Evolutionary conservation across 2,113 vertebrate species (phyloP).

Genomic region (Neolamprologus toae): DNA sequence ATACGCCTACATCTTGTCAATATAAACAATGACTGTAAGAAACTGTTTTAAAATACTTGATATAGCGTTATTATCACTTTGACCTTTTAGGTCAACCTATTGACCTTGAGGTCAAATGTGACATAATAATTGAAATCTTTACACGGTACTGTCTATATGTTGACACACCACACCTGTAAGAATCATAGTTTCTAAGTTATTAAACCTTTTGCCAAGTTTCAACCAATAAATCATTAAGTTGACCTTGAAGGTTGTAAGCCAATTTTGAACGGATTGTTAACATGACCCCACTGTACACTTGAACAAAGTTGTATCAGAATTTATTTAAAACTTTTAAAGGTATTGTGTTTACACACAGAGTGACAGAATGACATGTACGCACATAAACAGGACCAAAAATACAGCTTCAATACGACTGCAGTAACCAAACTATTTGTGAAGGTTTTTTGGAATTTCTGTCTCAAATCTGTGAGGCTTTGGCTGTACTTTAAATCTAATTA

Average conservation of each 20-base stretch:
- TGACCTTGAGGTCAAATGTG: background rate
- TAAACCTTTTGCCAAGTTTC: background rate
- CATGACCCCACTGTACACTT: background rate
- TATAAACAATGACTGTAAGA: background rate
- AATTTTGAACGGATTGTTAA: background rate
- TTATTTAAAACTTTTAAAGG: background rate
- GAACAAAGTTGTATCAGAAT: background rate
- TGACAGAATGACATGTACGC: background rate
- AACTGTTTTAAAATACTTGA: background rate
- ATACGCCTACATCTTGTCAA: background rate
- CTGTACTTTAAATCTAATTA: background rate
- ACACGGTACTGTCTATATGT: background rate
- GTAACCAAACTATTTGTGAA: background rate
- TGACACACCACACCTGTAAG: background rate
- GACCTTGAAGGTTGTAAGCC: background rate
- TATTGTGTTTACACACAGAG: background rate
- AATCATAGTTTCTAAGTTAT: background rate
- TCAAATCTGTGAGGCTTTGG: background rate
- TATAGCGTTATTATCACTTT: background rate
- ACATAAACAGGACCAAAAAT: background rate
- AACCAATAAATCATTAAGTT: background rate
- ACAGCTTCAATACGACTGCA: background rate
- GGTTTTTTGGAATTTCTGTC: background rate
- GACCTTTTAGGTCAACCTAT: background rate
- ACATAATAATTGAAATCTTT: background rate